Evolutionary conservation across 2,797 vertebrate genomes (phyloP), one percentile per base, ranked within the genome.

Genomic region (Amniataba percoides): DNA sequence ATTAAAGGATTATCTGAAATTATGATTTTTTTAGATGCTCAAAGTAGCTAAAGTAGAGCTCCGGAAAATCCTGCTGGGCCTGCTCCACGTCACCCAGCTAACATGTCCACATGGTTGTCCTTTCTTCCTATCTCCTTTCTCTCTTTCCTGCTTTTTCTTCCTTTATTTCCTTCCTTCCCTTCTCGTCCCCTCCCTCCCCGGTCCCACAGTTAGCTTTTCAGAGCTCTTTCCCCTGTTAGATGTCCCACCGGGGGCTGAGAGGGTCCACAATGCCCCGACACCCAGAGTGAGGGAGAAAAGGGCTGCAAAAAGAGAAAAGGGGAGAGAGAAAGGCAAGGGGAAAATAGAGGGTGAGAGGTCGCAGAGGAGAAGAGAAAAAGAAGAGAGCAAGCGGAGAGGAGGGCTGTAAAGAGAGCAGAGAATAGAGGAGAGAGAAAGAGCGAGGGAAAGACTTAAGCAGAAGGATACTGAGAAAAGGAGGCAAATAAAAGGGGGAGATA

Each of bases 341-440:
- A 89, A 90, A 90, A 90, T 80, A 87, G 62, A 89, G 82, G 91
- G 90, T 88, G 87, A 93, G 89, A 89, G 93, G 93, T 93, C 88
- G 78, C 55, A 31, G 64, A 57, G 60, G 56, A 88, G 77, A 80
- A 79, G 81, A 81, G 78, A 70, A 77, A 80, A 58, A 83, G 80
- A 82, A 64, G 85, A 87, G 75, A 80, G 77, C 72, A 63, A 75
- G 76, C 27, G 5, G 40, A 66, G 82, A 61, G 43, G 58, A 80
- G 83, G 53, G 79, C 80, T 62, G 82, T 70, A 85, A 83, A 84
- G 83, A 71, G 19, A 65, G 66, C 45, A 74, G 67, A 87, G 91
- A 90, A 88, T 87, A 80, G 76, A 76, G 56, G 61, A 72, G 49
- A 18, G 76, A 87, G 85, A 87, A 84, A 85, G 82, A 87, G 79